Percentiles rank a stretch among this genome's conserved stretches.
phyloP scores from a whole-genome alignment of 2,888 invertebrate species.

The Mantis religiosa region DNA sequence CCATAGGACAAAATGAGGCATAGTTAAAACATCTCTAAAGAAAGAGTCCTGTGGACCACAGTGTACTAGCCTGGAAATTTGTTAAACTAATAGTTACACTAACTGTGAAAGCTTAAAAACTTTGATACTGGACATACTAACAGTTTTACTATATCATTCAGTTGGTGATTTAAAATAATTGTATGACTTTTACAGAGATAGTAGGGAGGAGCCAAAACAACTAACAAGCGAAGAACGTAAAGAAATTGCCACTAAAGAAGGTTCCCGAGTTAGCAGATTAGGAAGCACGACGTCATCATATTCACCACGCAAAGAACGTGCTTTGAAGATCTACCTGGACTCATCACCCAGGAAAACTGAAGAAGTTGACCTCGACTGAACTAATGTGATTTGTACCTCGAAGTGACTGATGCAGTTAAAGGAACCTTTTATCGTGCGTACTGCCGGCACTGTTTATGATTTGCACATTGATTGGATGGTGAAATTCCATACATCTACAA shows the following conservation, averaged over 20 bases:
- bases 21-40: too few species aligned
- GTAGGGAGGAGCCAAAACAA: constrained; percentile 53
- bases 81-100: too few species aligned
- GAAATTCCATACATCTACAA: not conserved
- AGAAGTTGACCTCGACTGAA: constrained; percentile 28
- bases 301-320: constrained; percentile 64
- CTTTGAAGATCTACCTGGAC: constrained; percentile 69
- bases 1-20: too few species aligned
- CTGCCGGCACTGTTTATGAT: not conserved
- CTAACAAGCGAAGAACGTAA: constrained; percentile 58
- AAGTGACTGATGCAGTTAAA: not conserved
- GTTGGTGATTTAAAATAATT: not conserved
- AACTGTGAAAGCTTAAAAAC: too few species aligned
- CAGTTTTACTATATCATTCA: not conserved
- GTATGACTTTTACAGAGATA: constrained; percentile 52
- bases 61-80: too few species aligned
- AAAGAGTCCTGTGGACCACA: too few species aligned
- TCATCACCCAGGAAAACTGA: constrained; percentile 36
- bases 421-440: not conserved
- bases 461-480: constrained; percentile 2
- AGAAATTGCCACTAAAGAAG: constrained; percentile 57
- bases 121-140: too few species aligned
- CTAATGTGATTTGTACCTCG: not conserved
- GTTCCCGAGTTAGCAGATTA: constrained; percentile 46
- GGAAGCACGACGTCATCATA: constrained; percentile 44